phyloP scores from a whole-genome alignment of 1,140 invertebrate genomes.

The Chionoecetes opilio region DNA sequence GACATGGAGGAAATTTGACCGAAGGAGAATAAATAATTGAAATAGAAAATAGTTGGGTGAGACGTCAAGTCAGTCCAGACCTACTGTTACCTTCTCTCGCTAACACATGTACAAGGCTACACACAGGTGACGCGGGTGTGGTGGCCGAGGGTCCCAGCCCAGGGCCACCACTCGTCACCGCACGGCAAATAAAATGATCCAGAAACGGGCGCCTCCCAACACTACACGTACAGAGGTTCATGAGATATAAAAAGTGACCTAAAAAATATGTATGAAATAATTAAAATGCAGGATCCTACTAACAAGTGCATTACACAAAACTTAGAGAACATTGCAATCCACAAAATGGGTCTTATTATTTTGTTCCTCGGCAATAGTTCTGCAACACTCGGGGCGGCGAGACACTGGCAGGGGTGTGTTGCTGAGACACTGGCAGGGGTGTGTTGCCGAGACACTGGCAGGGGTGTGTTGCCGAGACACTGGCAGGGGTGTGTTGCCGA shows the following conservation, averaged over 20 bases:
- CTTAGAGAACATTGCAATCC: slow-evolving; percentile 23
- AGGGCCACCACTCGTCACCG: slow-evolving; percentile 40
- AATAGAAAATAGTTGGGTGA: not conserved
- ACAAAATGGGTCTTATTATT: not conserved
- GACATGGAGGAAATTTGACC: not conserved
- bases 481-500: not conserved
- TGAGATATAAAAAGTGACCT: slow-evolving; percentile 5
- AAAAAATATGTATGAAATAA: slow-evolving; percentile 66
- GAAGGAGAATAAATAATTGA: not conserved
- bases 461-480: not conserved
- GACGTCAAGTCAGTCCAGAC: slow-evolving; percentile 64
- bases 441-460: slow-evolving; percentile 4
- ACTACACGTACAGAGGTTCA: slow-evolving; percentile 37
- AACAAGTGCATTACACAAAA: slow-evolving; percentile 53
- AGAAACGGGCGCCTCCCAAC: slow-evolving; percentile 66
- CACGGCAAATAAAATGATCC: slow-evolving; percentile 64
- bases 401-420: not conserved
- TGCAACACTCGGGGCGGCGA: not conserved
- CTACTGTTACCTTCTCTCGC: slow-evolving; percentile 71
- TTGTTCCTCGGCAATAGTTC: not conserved
- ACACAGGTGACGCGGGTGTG: slow-evolving; percentile 64
- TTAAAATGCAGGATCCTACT: slow-evolving; percentile 41
- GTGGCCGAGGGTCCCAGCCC: slow-evolving; percentile 56
- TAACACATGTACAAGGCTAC: slow-evolving; percentile 75
- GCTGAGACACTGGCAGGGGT: too few species aligned